Base-by-base conservation (phyloP, 2,888 invertebrate species). In the Tachina lurida region DNA sequence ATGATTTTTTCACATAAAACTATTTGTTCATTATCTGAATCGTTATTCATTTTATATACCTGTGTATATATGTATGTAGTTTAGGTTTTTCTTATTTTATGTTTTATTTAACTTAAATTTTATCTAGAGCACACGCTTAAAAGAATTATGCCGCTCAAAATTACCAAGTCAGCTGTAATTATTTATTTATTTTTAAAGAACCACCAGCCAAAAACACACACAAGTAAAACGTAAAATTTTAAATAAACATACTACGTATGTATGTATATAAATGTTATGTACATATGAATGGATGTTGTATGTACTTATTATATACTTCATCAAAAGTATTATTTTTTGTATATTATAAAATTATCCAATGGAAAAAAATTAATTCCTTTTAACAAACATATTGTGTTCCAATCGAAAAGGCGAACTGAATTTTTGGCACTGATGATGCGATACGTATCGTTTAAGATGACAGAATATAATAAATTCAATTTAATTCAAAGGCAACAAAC, bases 1-100 rank as follows among this genome's bases (percentile, higher is more conserved):
- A 97, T 94, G 90, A 97, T 97, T 94, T 96, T 96, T 92, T 97
- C 96, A 82, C 96, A 96, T 87, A 97, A 94, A 76, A 96, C 95
- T 91, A 95, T 95, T 90, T 94, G 95, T 91, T 96, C 95, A 90
- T 92, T 92, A 79, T 91, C 96, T 17, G 87, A 52, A 79, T 87
- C 84, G 22, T 60, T 19, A 73, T 81, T 68, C 73, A 77, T 81
- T 70, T 81, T 77, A 52, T 17, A 15, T 22, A 12, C 10, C 22
- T 56, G 0, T 47, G 45, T 45, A 22, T 52, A 47, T 49, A 22
- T 31, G 45, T 39, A 22, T 52, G 47, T 49, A 22, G 17, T 19
- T 73, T 56, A 15, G 12, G 10, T 49, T 58, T 13, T 17, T 3
- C 13, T 39, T 31, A 52, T 45, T 3, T 39, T 17, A 17, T 56